Percentiles rank a stretch among this genome's conserved stretches.
phyloP scores from a whole-genome alignment of 1,140 invertebrate species.

The Ylistrum balloti region DNA sequence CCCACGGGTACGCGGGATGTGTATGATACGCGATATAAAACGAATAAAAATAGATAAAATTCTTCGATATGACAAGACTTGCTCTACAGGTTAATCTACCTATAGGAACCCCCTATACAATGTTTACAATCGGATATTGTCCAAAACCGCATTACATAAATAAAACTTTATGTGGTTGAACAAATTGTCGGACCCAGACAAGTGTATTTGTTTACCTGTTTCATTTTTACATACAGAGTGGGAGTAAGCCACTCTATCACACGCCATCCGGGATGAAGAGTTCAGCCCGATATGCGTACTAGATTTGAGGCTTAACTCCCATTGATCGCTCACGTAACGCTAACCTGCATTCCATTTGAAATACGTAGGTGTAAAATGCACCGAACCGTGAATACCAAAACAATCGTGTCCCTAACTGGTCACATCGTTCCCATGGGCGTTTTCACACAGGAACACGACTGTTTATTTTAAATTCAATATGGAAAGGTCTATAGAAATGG shows the following conservation, averaged over 20 bases:
- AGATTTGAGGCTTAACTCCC: neutral
- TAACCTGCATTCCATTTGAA: neutral
- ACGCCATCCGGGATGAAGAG: neutral
- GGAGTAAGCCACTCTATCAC: neutral
- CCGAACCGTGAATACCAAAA: constrained; percentile 12
- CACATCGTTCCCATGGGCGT: neutral
- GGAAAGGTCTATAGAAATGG: neutral
- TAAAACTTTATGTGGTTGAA: neutral
- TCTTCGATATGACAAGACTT: constrained; percentile 22
- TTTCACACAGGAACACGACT: neutral
- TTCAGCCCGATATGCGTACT: neutral
- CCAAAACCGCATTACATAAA: neutral
- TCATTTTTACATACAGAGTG: neutral
- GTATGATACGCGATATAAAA: neutral
- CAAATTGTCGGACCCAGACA: neutral
- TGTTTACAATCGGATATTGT: constrained; percentile 40
- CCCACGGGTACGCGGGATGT: neutral
- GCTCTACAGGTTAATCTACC: constrained; percentile 19
- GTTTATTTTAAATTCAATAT: neutral
- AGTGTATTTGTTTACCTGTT: neutral
- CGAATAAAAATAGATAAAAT: constrained; percentile 1
- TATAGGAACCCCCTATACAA: neutral
- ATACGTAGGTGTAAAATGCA: constrained; percentile 38
- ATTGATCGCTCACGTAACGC: constrained; percentile 24
- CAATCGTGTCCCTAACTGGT: neutral